Percentiles rank a stretch among this genome's conserved stretches.
These are phyloP conservation scores for Zaprionus kolodkinae DNA, from an alignment of 1,140 invertebrate species.

Conservation along the genomic window DNA sequence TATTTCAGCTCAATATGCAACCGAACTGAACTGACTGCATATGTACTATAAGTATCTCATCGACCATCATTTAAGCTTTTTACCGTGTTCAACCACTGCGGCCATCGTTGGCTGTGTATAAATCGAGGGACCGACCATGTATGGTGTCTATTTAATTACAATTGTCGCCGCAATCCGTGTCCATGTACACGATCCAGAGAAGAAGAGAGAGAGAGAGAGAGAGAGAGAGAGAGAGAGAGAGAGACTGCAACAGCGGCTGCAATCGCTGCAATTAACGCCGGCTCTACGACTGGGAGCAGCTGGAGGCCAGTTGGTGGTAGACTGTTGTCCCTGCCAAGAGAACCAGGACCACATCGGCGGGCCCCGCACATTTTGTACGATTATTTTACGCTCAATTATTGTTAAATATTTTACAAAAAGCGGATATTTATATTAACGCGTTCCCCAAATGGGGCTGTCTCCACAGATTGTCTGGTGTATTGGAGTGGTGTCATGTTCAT, in stretches of 20 bases:
- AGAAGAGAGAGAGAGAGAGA: no score
- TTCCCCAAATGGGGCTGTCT: slow-evolving; percentile 42
- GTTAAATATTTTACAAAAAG: slow-evolving; percentile 83
- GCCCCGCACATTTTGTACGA: slow-evolving; percentile 54
- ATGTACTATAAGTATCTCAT: slow-evolving; percentile 23
- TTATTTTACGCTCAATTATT: slow-evolving; percentile 84
- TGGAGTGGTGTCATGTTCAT: slow-evolving; percentile 61
- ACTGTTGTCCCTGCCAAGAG: no score
- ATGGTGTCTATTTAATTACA: slow-evolving; percentile 83
- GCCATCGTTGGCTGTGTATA: slow-evolving; percentile 8
- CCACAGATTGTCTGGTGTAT: slow-evolving; percentile 55
- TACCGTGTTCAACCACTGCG: slow-evolving; percentile 12
- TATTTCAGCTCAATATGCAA: neutral
- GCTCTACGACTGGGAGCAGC: slow-evolving; percentile 21
- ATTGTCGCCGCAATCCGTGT: slow-evolving; percentile 82
- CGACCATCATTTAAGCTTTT: slow-evolving; percentile 13
- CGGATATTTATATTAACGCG: slow-evolving; percentile 65
- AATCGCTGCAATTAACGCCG: slow-evolving; percentile 71
- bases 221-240: neutral
- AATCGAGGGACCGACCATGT: slow-evolving; percentile 48
- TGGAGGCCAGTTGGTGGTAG: slow-evolving; percentile 18
- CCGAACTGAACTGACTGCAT: slow-evolving; percentile 12
- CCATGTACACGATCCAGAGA: slow-evolving; percentile 52
- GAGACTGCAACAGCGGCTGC: slow-evolving; percentile 12
- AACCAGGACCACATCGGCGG: slow-evolving; percentile 46